These are phyloP conservation scores for Cremastobaeus sp. DNA, from an alignment of 2,888 invertebrate species.

Conservation along the genomic window DNA sequence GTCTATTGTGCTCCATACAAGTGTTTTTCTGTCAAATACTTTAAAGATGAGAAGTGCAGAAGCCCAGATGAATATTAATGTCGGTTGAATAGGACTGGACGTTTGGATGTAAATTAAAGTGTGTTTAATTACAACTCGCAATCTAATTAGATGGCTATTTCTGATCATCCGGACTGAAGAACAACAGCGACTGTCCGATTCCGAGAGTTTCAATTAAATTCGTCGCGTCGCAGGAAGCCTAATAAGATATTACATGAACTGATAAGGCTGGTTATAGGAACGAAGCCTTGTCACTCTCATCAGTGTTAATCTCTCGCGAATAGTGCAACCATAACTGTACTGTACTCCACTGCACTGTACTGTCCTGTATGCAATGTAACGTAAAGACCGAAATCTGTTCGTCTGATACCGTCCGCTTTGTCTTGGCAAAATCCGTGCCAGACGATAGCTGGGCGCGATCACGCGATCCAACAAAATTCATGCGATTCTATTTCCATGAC, in stretches of 20 bases:
- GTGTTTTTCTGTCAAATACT: no score
- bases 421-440: conserved; percentile 70
- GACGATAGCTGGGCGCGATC: conserved; percentile 70
- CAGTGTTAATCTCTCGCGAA: conserved; percentile 39
- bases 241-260: conserved; percentile 19
- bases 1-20: no score
- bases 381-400: conserved; percentile 50
- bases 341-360: no score
- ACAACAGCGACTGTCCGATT: no score
- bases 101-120: no score
- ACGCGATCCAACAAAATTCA: conserved; percentile 74
- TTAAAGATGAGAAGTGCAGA: no score
- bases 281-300: conserved; percentile 43
- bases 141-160: no score
- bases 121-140: no score
- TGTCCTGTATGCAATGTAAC: no score
- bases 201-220: conserved; percentile 11
- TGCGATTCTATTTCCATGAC: conserved; percentile 74
- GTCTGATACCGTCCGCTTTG: conserved; percentile 52
- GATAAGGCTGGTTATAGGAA: conserved; percentile 40
- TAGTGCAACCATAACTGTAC: conserved; percentile 38
- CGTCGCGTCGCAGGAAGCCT: conserved; percentile 12
- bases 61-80: no score
- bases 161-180: no score
- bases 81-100: no score